Evolutionary conservation across 2,113 vertebrate species (phyloP).

Genomic region (Myodes glareolus): DNA sequence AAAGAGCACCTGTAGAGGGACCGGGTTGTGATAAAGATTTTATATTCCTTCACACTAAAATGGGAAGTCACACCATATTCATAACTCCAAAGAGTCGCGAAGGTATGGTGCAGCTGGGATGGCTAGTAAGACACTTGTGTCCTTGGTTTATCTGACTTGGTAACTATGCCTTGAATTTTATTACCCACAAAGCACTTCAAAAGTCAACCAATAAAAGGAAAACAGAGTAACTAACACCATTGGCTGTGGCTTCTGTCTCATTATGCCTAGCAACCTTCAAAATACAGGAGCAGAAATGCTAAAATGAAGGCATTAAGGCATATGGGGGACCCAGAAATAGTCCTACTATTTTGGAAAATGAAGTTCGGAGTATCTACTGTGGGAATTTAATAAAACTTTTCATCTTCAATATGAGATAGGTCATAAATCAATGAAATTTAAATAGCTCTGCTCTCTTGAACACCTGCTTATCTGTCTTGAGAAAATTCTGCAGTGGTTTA

Average conservation of each 20-base stretch:
- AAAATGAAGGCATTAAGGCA: conserved; percentile 67
- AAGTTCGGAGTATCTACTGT: conserved; percentile 69
- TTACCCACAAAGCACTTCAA: conserved; percentile 60
- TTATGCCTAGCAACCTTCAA: conserved; percentile 51
- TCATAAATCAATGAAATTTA: conserved; percentile 83
- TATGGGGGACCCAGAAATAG: conserved; percentile 70
- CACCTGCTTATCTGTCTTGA: conserved; percentile 85
- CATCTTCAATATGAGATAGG: conserved; percentile 66
- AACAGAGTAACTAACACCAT: conserved; percentile 51
- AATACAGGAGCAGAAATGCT: conserved; percentile 66
- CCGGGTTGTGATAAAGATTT: not conserved
- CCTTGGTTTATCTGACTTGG: conserved; percentile 61
- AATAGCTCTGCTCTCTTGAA: conserved; percentile 82
- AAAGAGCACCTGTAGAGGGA: not conserved
- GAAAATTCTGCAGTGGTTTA: conserved; percentile 85
- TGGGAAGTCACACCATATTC: conserved; percentile 29
- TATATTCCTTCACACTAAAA: not conserved
- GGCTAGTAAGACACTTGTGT: conserved; percentile 20
- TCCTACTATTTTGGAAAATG: conserved; percentile 65
- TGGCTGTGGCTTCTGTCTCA: conserved; percentile 64
- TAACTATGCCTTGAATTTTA: conserved; percentile 73
- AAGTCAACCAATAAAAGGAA: conserved; percentile 68
- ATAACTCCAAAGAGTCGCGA: conserved; percentile 25
- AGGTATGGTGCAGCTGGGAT: conserved; percentile 31
- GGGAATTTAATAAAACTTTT: conserved; percentile 78